Evolutionary conservation across 37 sponge, comb jelly and placozoan species (phyloP).

Genomic region (Oopsacas minuta): DNA sequence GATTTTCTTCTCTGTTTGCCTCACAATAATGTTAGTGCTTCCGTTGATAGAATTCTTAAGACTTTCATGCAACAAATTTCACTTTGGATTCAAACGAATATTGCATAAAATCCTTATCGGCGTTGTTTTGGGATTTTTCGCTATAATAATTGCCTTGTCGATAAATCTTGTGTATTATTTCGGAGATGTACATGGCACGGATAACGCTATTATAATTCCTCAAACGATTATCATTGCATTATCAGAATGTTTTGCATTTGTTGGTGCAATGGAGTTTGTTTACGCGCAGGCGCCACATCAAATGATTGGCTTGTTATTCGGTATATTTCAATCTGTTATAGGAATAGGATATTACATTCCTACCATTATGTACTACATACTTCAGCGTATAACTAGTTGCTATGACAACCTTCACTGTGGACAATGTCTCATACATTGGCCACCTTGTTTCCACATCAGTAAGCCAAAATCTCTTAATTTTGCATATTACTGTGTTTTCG

Average conservation of each 20-base stretch:
- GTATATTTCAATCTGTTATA: conserved; percentile 26
- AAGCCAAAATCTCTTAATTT: background rate
- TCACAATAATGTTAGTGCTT: background rate
- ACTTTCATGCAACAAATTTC: background rate
- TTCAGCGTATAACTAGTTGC: background rate
- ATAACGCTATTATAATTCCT: background rate
- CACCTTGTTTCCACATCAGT: background rate
- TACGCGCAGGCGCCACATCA: conserved; percentile 37
- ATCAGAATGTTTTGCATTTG: background rate
- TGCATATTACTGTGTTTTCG: background rate
- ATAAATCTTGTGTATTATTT: background rate
- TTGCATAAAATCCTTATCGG: background rate
- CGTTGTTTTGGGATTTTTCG: background rate
- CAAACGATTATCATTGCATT: background rate
- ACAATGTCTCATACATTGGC: background rate
- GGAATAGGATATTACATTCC: conserved; percentile 14
- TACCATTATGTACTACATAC: background rate
- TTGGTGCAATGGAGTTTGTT: conserved; percentile 33
- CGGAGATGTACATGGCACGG: background rate
- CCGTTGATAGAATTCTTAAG: background rate
- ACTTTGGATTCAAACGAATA: background rate
- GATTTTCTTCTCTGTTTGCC: background rate
- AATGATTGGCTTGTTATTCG: conserved; percentile 34
- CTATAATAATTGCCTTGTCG: background rate
- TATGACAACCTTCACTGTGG: background rate